Evolutionary conservation across 1,140 invertebrate genomes (phyloP).

Genomic region (Pachyrhynchus sulphureomaculatus): DNA sequence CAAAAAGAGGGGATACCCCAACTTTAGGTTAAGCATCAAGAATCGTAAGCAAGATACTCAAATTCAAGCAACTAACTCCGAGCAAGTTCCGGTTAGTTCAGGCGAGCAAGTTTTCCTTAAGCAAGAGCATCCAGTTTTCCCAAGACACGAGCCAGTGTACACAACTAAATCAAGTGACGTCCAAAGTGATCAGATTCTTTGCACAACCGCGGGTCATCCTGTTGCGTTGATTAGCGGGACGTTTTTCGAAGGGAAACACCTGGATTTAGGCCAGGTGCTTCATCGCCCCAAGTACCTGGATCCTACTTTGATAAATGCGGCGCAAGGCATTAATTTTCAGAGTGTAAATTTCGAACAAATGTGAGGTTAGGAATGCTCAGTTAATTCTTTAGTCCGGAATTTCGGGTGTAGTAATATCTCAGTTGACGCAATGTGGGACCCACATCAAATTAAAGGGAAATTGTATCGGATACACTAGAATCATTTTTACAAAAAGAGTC

Average conservation of each 20-base stretch:
- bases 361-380: constrained; percentile 53
- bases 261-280: constrained; percentile 53
- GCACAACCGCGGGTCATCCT: constrained; percentile 49
- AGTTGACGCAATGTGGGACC: too few relatives aligned
- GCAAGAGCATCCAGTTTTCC: constrained; percentile 49
- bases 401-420: too few relatives aligned
- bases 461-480: too few relatives aligned
- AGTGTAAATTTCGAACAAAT: constrained; percentile 73
- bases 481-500: too few relatives aligned
- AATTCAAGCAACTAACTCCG: too few relatives aligned
- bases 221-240: constrained; percentile 53
- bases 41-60: constrained; percentile 61
- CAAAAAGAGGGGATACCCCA: constrained; percentile 77
- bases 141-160: too few relatives aligned
- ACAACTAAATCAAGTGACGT: neutral
- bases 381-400: too few relatives aligned
- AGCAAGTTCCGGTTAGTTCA: constrained; percentile 53
- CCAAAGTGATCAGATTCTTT: constrained; percentile 10
- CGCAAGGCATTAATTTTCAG: constrained; percentile 66
- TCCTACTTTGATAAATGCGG: constrained; percentile 52
- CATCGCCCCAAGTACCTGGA: constrained; percentile 57
- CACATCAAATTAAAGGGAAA: too few relatives aligned
- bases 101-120: constrained; percentile 43
- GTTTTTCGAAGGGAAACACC: constrained; percentile 61
- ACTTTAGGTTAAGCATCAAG: constrained; percentile 72